phyloP scores from a whole-genome alignment of 64 coral and sea anemone species.

The Montipora foliosa region DNA sequence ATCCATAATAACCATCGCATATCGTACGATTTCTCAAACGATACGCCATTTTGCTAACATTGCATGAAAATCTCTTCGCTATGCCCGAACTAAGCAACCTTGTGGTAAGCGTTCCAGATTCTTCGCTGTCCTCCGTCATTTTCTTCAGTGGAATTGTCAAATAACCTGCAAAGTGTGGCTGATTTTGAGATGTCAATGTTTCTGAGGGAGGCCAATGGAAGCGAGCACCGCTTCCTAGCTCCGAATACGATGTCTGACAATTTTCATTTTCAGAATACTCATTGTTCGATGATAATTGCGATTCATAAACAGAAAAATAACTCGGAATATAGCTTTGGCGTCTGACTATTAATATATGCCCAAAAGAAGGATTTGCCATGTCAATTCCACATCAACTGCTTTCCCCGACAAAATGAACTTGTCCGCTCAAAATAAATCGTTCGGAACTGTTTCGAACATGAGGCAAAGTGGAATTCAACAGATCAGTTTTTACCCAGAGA shows the following conservation, averaged over 20 bases:
- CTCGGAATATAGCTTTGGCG: constrained; percentile 61
- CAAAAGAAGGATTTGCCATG: constrained; percentile 13
- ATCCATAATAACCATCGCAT: constrained; percentile 57
- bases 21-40: constrained; percentile 35
- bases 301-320: constrained; percentile 59
- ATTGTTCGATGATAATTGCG: constrained; percentile 44
- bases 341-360: constrained; percentile 47
- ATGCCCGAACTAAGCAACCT: constrained; percentile 33
- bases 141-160: constrained; percentile 15
- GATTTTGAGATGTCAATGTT: not conserved
- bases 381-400: not conserved
- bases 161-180: not conserved
- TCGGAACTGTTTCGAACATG: not conserved
- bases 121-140: not conserved
- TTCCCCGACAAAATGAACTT: not conserved
- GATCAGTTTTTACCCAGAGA: not conserved
- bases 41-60: constrained; percentile 65
- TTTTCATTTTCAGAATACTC: constrained; percentile 36
- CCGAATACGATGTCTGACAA: constrained; percentile 15
- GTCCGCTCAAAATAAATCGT: not conserved
- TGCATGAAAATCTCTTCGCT: constrained; percentile 52
- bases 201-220: not conserved
- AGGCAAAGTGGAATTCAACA: not conserved
- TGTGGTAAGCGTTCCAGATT: constrained; percentile 8
- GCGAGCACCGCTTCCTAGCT: not conserved